Base-by-base conservation (phyloP, 2,797 vertebrate genomes). In the Sebastes iracundus region DNA sequence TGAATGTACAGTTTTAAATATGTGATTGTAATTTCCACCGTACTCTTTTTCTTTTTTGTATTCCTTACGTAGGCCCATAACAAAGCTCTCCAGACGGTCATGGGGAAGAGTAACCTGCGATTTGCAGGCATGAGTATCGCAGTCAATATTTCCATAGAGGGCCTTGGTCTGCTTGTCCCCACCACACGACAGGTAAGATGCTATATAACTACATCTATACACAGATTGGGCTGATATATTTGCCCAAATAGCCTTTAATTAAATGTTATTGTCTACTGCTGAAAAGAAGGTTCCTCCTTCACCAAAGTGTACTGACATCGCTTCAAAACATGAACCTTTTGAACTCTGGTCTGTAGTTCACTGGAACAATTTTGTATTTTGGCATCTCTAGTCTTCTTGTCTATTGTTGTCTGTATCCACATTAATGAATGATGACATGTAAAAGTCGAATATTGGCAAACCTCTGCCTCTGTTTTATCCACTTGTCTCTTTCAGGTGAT, bases 71-170 rank as follows among this genome's bases (percentile, higher is more conserved):
- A 99, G 98, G 90, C 93, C 9, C 88, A 94, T 35, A 99, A 97
- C 95, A 99, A 98, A 94, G 95, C 97, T 6, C 95, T 99, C 18
- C 96, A 97, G 71, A 95, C 97, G 14, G 88, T 99, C 70, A 97
- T 99, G 95, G 98, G 98, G 66, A 98, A 97, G 81, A 99, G 97
- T 92, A 99, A 99, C 93, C 93, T 99, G 62, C 97, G 96, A 58
- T 99, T 99, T 0, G 98, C 99, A 0, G 98, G 98, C 77, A 98
- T 99, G 96, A 98, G 94, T 86, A 97, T 99, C 0, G 95, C 97
- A 0, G 92, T 99, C 74, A 99, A 97, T 89, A 98, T 99, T 95
- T 99, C 97, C 0, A 93, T 97, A 0, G 97, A 98, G 0, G 98
- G 98, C 25, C 95, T 99, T 46, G 96, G 97, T 86, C 96, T 99